Percentiles rank a stretch among this genome's conserved stretches.
These are phyloP conservation scores for Poeciliopsis turneri DNA, from an alignment of 2,797 vertebrate genomes.

Conservation along the genomic window DNA sequence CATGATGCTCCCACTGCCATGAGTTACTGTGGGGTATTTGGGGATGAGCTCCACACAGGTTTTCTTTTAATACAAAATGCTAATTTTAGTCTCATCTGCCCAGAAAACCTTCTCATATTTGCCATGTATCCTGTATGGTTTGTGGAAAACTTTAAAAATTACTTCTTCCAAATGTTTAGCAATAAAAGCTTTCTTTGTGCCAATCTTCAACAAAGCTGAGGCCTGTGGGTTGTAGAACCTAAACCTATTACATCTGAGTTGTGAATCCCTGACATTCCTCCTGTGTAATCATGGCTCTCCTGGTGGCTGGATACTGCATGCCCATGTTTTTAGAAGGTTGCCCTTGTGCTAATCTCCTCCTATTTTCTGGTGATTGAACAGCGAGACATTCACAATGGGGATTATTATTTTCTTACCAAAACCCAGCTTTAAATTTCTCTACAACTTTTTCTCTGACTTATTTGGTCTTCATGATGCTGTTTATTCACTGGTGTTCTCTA, in stretches of 20 bases:
- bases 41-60: not conserved
- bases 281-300: not conserved
- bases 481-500: not conserved
- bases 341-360: not conserved
- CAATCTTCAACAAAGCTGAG: not conserved
- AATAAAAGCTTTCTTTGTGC: not conserved
- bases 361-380: not conserved
- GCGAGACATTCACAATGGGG: not conserved
- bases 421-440: not conserved
- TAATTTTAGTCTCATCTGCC: not conserved
- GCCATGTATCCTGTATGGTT: not conserved
- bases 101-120: not conserved
- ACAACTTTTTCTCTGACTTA: not conserved
- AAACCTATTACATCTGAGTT: not conserved
- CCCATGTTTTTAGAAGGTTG: not conserved
- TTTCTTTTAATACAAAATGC: not conserved
- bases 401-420: not conserved
- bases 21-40: not conserved
- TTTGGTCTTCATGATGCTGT: not conserved
- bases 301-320: not conserved
- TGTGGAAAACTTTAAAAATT: not conserved
- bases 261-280: not conserved
- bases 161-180: not conserved
- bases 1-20: not conserved
- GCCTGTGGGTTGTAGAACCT: not conserved